A percentile compares a stretch with the other conserved stretches of the same genome.
Conservation (phyloP, 2,113 vertebrate species). For the Silurus asotus region DNA sequence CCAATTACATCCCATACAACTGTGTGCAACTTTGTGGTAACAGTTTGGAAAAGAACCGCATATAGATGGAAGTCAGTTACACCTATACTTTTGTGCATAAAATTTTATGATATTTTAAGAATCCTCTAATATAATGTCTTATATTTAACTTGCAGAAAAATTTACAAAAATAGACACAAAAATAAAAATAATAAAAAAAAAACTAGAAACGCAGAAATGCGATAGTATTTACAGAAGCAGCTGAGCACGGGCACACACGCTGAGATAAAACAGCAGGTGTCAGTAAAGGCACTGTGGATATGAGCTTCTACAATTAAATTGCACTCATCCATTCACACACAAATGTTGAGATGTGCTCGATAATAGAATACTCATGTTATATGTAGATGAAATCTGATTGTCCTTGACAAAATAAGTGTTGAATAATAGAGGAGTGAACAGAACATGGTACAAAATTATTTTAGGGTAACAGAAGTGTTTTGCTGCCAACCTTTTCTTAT, state of each 20-base stretch:
- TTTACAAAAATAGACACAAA: not conserved
- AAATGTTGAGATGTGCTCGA: not conserved
- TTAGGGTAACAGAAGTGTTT: not conserved
- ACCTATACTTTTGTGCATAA: too few species aligned
- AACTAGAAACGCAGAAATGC: not conserved
- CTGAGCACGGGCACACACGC: not conserved
- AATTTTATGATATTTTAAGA: too few species aligned
- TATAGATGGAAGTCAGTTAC: too few species aligned
- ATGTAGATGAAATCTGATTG: not conserved
- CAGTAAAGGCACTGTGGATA: constrained; percentile 44
- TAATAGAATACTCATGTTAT: not conserved
- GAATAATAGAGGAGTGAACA: not conserved
- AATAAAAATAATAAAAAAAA: not conserved
- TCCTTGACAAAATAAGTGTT: constrained; percentile 14
- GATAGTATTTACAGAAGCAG: not conserved
- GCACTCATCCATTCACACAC: constrained; percentile 16
- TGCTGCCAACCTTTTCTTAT: not conserved
- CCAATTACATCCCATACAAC: too few species aligned
- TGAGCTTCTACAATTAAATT: not conserved
- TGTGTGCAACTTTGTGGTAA: too few species aligned
- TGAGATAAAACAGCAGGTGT: constrained; percentile 49
- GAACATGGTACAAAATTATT: not conserved
- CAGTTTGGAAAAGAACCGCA: too few species aligned
- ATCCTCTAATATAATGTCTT: too few species aligned
- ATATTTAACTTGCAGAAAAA: not conserved